Evolutionary conservation across 2,113 vertebrate genomes (phyloP), one percentile per base, ranked within the genome.

Genomic region (Plestiodon gilberti): DNA sequence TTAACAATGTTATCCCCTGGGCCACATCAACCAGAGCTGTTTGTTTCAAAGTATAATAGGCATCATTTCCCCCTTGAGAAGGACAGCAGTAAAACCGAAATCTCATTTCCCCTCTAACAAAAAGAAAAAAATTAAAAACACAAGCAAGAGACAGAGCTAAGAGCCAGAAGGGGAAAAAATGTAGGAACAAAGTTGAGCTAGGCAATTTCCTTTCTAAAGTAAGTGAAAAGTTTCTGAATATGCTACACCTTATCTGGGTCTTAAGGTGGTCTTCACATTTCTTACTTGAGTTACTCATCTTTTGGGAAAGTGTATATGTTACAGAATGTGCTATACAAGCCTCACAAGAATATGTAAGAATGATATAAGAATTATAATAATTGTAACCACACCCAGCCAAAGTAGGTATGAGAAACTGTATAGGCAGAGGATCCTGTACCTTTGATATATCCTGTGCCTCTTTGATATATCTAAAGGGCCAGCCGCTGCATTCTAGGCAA

Each of bases 241-340:
- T n/a, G 15, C 4, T 28, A 13, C 30, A 70, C n/a, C 11, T 48
- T 48, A 48, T 48, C 43, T 48, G 43, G 43, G 4, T 48, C 43
- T 48, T 48, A 48, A 48, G 28, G 59, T 28, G 30, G 23, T 84
- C 8, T 65, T 97, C 94, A 77, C 96, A 97, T 83, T 96, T 95
- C 11, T 97, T 96, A 33, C 95, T 97, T 91, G 91, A 90, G 83
- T 96, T 76, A 85, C 30, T 64, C 57, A 40, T 48, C 20, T 52
- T 52, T 62, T 28, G 61, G 48, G 73, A 92, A 93, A 6, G 97
- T 95, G 52, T 95, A 96, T 95, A 96, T 96, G 11, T 88, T 95
- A 70, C 80, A 89, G 59, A 74, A 10, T 75, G 88, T 71, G 52
- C 75, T 82, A 64, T 15, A 15, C 20, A 30, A 65, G 7, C 83